A percentile compares a stretch with the other conserved stretches of the same genome.
phyloP scores from a whole-genome alignment of 2,113 vertebrate species.

The Strix aluco region DNA sequence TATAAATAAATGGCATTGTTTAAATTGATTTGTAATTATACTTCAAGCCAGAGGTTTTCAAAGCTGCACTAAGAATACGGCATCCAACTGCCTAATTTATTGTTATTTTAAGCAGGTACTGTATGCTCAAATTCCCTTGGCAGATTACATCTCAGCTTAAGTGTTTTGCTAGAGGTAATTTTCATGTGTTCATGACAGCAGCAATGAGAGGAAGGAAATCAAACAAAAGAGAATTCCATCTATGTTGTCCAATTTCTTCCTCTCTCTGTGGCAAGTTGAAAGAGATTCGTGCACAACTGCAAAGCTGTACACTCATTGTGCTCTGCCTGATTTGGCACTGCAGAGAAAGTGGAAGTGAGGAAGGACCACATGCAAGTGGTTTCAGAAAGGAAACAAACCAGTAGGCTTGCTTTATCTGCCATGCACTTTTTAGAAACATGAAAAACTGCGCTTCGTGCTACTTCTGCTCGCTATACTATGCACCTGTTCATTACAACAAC shows the following conservation, averaged over 20 bases:
- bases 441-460: background rate
- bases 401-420: background rate
- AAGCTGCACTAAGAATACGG: background rate
- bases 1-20: slow-evolving; percentile 35
- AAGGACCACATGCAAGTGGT: background rate
- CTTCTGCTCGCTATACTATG: background rate
- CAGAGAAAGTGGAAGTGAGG: background rate
- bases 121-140: slow-evolving; percentile 37
- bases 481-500: background rate
- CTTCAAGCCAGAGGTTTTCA: slow-evolving; percentile 30
- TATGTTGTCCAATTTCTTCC: slow-evolving; percentile 3
- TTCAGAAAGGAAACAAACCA: background rate
- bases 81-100: slow-evolving; percentile 46
- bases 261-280: background rate
- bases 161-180: slow-evolving; percentile 53
- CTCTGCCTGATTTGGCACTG: background rate
- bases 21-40: slow-evolving; percentile 50
- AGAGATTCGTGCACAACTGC: background rate
- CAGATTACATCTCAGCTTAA: slow-evolving; percentile 50
- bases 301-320: background rate
- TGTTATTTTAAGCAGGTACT: slow-evolving; percentile 62
- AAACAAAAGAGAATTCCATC: slow-evolving; percentile 44
- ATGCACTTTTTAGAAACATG: background rate
- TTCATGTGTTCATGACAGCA: slow-evolving; percentile 38
- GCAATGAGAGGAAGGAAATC: slow-evolving; percentile 37